Base-by-base conservation (phyloP, 2,797 vertebrate genomes). In the Sebastes vulpes region DNA sequence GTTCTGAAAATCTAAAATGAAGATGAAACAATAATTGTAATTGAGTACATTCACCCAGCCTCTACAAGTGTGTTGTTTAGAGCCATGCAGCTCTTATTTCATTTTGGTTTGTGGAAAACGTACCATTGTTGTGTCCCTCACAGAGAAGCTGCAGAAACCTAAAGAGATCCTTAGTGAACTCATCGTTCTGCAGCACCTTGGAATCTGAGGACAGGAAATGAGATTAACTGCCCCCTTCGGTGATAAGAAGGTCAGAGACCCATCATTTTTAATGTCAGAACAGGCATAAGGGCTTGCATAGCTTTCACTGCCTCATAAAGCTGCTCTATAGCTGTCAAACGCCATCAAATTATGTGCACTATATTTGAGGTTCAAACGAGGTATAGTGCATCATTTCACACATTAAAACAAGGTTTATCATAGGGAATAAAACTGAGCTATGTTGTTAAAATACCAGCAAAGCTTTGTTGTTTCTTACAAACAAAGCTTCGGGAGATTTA, bases 121-220 rank as follows among this genome's bases (percentile, higher is more conserved):
- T 95, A 99, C 99, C 99, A 38, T 98, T 98, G 91, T 99, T 99
- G 94, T 99, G 98, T 54, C 98, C 98, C 95, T 99, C 99, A 95
- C 99, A 99, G 56, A 99, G 97, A 79, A 99, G 96, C 88, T 99
- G 99, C 77, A 99, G 96, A 93, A 99, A 99, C 94, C 99, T 96
- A 94, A 99, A 99, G 29, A 99, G 97, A 92, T 99, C 99, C 85
- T 96, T 96, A 60, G 99, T 99, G 92, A 99, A 99, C 94, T 99
- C 99, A 66, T 99, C 98, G 67, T 99, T 98, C 95, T 99, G 99
- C 86, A 99, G 97, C 28, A 99, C 98, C 91, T 99, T 99, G 92
- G 99, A 98, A 96, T 97, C 99, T 99, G 91, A 77, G 66, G 81
- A 89, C 7, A 59, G 75, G 74, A 93, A 88, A 91, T 61, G 2